Conservation (phyloP, 2,888 invertebrate species). For the Eucera pruinosa region DNA sequence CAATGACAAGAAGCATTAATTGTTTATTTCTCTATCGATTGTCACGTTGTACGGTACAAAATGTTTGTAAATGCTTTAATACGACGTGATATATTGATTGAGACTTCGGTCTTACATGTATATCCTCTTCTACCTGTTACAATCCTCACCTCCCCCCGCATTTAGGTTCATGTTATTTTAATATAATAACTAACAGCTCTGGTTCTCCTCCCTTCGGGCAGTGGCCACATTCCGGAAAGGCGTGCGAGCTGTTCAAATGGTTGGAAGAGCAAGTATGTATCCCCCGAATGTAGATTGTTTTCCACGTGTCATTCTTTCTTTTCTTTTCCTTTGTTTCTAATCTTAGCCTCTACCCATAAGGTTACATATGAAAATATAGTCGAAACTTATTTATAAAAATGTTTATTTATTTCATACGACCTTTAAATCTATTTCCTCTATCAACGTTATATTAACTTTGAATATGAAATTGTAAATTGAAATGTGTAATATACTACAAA, state of each 20-base stretch:
- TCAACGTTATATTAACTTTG: background rate
- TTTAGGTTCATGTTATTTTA: slow-evolving; percentile 78
- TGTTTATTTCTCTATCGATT: slow-evolving; percentile 58
- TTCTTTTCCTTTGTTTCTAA: slow-evolving; percentile 53
- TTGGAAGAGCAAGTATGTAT: slow-evolving; percentile 99
- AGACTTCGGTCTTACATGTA: slow-evolving; percentile 58
- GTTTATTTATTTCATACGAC: background rate
- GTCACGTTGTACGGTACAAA: slow-evolving; percentile 41
- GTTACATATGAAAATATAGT: slow-evolving; percentile 18
- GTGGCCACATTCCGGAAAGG: slow-evolving; percentile 99
- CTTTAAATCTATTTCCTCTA: slow-evolving; percentile 24
- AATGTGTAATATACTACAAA: too few relatives aligned
- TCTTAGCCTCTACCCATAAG: slow-evolving; percentile 22
- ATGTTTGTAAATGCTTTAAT: background rate
- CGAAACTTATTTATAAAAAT: slow-evolving; percentile 21
- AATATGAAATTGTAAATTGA: background rate
- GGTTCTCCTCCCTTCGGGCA: slow-evolving; percentile 87
- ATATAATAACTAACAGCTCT: slow-evolving; percentile 84
- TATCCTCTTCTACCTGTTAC: slow-evolving; percentile 61
- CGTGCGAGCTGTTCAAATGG: slow-evolving; percentile 99
- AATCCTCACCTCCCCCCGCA: slow-evolving; percentile 65
- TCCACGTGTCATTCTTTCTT: slow-evolving; percentile 76
- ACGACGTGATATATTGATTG: slow-evolving; percentile 61
- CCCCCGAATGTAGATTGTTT: slow-evolving; percentile 84
- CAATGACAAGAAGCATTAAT: slow-evolving; percentile 49